Evolutionary conservation across 2,797 vertebrate genomes (phyloP).

Genomic region (Novumbra hubbsi): DNA sequence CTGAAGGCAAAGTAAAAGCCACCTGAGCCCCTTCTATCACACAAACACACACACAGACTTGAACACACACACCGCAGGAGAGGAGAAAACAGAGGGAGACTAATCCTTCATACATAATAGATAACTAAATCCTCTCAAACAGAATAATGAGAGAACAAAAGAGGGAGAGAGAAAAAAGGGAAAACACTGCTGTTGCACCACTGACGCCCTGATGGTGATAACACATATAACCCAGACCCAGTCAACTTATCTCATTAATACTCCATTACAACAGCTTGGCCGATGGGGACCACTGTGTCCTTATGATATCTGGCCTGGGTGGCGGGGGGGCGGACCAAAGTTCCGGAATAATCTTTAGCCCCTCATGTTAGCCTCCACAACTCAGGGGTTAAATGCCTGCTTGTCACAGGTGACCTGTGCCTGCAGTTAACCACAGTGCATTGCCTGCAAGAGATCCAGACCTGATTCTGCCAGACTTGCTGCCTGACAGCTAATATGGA

Average conservation of each 20-base stretch:
- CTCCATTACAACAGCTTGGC: conserved; percentile 44
- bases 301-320: too few relatives aligned
- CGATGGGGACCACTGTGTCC: background rate
- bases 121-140: conserved; percentile 78
- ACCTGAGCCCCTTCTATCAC: background rate
- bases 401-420: too few relatives aligned
- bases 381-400: too few relatives aligned
- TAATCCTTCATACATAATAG: conserved; percentile 82
- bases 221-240: conserved; percentile 64
- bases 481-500: too few relatives aligned
- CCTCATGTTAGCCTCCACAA: too few relatives aligned
- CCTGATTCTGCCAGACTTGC: too few relatives aligned
- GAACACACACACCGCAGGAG: conserved; percentile 37
- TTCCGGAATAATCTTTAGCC: too few relatives aligned
- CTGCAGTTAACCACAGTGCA: too few relatives aligned
- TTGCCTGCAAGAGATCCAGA: too few relatives aligned
- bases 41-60: background rate
- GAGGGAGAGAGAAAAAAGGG: background rate
- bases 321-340: too few relatives aligned
- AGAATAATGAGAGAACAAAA: conserved; percentile 21
- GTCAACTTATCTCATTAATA: conserved; percentile 71
- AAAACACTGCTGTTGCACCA: conserved; percentile 34
- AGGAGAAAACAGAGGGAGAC: conserved; percentile 59
- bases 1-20: background rate
- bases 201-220: conserved; percentile 62